A percentile compares a stretch with the other conserved stretches of the same genome.
phyloP scores from a whole-genome alignment of 2,797 vertebrate species.

The Labeo calbasu region DNA sequence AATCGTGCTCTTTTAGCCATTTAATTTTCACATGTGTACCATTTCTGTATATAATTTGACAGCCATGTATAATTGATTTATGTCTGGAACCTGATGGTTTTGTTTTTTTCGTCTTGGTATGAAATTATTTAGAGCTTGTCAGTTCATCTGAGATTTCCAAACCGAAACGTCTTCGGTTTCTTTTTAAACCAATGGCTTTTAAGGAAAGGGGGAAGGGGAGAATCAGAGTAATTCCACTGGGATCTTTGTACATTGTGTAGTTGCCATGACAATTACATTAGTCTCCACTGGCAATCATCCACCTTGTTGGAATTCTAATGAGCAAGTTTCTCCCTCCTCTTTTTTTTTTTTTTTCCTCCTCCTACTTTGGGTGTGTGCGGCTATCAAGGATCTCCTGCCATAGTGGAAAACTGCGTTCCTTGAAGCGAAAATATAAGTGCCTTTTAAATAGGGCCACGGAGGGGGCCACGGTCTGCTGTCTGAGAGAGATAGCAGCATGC shows the following conservation, averaged over 20 bases:
- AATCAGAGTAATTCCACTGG: conserved; percentile 43
- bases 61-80: conserved; percentile 36
- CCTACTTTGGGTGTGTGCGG: conserved; percentile 24
- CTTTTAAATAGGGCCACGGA: conserved; percentile 63
- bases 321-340: conserved; percentile 34
- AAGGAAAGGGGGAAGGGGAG: conserved; percentile 8
- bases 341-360: conserved; percentile 7
- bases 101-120: conserved; percentile 10
- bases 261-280: conserved; percentile 61
- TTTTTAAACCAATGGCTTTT: conserved; percentile 43
- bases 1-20: conserved; percentile 39
- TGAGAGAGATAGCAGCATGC: conserved; percentile 54
- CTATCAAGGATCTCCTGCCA: conserved; percentile 58
- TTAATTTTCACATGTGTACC: conserved; percentile 17
- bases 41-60: conserved; percentile 22
- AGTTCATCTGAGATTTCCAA: conserved; percentile 40
- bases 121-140: conserved; percentile 40
- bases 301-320: conserved; percentile 61
- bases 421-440: conserved; percentile 62
- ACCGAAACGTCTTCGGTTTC: conserved; percentile 25
- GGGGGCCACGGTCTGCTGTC: conserved; percentile 51
- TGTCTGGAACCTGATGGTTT: conserved; percentile 31
- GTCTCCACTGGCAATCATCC: conserved; percentile 52
- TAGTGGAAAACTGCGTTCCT: conserved; percentile 52
- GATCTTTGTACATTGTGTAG: conserved; percentile 51